Conservation (phyloP, 2,113 vertebrate genomes). For the Pterocles gutturalis region DNA sequence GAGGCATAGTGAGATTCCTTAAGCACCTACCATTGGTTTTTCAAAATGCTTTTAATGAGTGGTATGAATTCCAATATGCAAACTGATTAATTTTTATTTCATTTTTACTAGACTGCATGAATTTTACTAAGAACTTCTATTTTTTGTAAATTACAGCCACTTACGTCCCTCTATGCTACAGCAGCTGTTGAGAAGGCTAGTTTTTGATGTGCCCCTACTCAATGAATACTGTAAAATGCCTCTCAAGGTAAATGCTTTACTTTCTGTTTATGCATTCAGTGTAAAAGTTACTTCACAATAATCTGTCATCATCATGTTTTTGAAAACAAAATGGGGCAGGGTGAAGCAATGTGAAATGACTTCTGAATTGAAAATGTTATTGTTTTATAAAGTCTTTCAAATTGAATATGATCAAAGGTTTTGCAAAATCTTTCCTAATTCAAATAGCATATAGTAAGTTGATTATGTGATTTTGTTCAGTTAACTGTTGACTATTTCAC, state of each 20-base stretch:
- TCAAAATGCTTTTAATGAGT: neutral
- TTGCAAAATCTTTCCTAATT: neutral
- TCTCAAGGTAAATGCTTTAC: slow-evolving; percentile 86
- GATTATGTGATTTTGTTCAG: neutral
- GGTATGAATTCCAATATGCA: neutral
- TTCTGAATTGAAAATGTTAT: neutral
- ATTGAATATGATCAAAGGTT: neutral
- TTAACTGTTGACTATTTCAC: neutral
- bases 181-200: slow-evolving; percentile 92
- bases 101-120: neutral
- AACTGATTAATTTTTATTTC: neutral
- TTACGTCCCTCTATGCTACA: slow-evolving; percentile 97
- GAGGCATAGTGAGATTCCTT: neutral
- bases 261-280: neutral
- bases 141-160: slow-evolving; percentile 78
- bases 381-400: neutral
- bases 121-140: neutral
- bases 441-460: neutral
- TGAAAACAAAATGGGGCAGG: neutral
- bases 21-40: neutral
- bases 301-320: neutral
- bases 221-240: slow-evolving; percentile 99
- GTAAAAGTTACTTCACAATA: neutral
- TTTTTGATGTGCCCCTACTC: slow-evolving; percentile 96
- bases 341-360: neutral